Evolutionary conservation across 2,113 vertebrate genomes (phyloP), one percentile per base, ranked within the genome.

Genomic region (Tetrao urogallus): DNA sequence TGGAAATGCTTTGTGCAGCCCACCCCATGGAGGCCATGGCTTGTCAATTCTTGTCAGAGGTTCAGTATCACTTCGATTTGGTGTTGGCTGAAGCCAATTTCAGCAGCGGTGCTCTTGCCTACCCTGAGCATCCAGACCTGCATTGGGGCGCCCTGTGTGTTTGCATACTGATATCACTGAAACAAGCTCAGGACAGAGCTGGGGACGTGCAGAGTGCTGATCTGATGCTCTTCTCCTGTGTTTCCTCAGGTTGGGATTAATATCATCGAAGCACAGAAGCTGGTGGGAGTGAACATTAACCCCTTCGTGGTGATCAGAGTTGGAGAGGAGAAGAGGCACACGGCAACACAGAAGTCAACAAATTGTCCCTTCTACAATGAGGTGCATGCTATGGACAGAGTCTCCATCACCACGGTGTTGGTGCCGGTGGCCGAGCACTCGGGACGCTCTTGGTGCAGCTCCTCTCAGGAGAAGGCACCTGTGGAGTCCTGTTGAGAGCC

Each of bases 231-330:
- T 89, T 91, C 34, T 80, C 10, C 17, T 10, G 1, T 22, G 14
- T 90, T 74, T 93, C 78, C 47, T 61, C 74, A 99, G 99, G 97
- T 99, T 67, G 98, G 98, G 27, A 97, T 99, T 74, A 99, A 98
- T 25, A 97, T 99, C 63, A 97, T 99, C 15, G 98, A 99, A 97
- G 99, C 99, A 13, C 99, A 99, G 98, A 99, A 99, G 70, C 96
- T 99, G 81, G 97, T 98, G 8, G 99, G 99, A 19, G 98, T 99
- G 76, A 99, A 99, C 96, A 99, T 99, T 91, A 99, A 98, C 85
- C 99, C 99, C 8, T 98, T 98, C 7, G 98, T 99, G 74, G 98
- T 98, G 17, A 95, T 99, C 94, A 97, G 92, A 5, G 94, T 99
- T 11, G 99, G 98, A 77, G 97, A 98, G 45, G 98, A 99, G 95